Base-by-base conservation (phyloP, 1,140 invertebrate species). In the Drosophila fuyamai region DNA sequence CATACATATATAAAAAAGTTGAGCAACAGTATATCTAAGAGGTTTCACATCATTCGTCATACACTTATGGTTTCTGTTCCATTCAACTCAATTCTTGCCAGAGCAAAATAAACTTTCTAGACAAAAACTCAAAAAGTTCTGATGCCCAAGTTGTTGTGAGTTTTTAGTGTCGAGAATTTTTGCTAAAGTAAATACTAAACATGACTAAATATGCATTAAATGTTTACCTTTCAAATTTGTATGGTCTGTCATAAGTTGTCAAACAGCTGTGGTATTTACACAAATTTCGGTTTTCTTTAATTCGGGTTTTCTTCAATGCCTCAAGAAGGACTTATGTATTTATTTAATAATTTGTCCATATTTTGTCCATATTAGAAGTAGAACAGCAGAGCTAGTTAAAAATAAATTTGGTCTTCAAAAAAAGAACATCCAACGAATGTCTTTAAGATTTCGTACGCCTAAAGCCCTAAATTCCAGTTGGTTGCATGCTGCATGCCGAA, bases 401-500 rank as follows among this genome's bases (percentile, higher is more conserved):
- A 23, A 23, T 23, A 23, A 23, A 23, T 23, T 23, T 0, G 23
- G 23, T 23, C 23, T 4, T 23, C 18, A 23, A 23, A 23, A 23
- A 23, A 23, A 4, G 23, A 23, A 23, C 23, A 0, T 23, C 3
- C 23, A 23, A 23, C 23, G 3, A 57, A 27, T 5, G 23, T 4
- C 8, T 0, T 18, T 6, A 38, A 14, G 14, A 14, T 16, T n/a
- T 50, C 8, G 27, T 8, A n/a, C 23, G 35, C 16, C 14, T 29
- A 48, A 27, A 9, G n/a, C 27, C 35, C 35, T 2, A 8, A 18
- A 16, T 9, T 35, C 7, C 44, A 8, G 10, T 13, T 13, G 13
- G 23, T 32, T 13, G 18, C 61, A 53, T 66, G 61, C 47, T 29
- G 65, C 65, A 65, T 65, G 59, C 35, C 13, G 12, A 5, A 35